Conservation (phyloP, 2,113 vertebrate species). For the Brachypodius melanocephalos region DNA sequence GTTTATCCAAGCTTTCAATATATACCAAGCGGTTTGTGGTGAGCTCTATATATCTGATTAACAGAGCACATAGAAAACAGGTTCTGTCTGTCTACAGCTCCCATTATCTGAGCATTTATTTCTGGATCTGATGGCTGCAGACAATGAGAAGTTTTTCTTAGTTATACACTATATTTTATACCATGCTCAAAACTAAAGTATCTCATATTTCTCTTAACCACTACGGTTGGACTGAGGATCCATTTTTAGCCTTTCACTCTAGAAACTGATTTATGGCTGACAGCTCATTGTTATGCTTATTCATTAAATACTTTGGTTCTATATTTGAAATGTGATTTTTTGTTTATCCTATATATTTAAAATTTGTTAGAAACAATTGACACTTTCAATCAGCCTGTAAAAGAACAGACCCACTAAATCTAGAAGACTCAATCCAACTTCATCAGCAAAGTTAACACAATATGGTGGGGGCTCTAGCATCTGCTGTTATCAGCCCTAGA, state of each 20-base stretch:
- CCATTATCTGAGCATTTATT: not conserved
- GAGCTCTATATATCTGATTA: not conserved
- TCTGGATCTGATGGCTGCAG: not conserved
- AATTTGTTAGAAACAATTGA: not conserved
- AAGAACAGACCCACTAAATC: not conserved
- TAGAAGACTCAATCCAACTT: not conserved
- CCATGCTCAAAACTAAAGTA: not conserved
- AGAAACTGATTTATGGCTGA: not conserved
- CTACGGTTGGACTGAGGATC: not conserved
- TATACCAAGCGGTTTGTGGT: not conserved
- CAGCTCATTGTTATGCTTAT: not conserved
- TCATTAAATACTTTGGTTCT: not conserved
- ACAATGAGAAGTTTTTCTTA: not conserved
- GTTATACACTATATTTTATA: not conserved
- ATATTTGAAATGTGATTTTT: not conserved
- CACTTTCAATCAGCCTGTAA: not conserved
- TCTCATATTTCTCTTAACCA: not conserved
- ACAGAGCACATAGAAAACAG: not conserved
- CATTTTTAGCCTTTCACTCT: not conserved
- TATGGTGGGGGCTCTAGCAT: not conserved
- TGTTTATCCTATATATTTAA: not conserved
- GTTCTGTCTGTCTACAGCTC: not conserved
- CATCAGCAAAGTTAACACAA: not conserved
- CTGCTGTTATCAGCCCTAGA: not conserved
- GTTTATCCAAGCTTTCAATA: not conserved